Evolutionary conservation across 2,797 vertebrate genomes (phyloP).

Genomic region (Epinephelus coioides): DNA sequence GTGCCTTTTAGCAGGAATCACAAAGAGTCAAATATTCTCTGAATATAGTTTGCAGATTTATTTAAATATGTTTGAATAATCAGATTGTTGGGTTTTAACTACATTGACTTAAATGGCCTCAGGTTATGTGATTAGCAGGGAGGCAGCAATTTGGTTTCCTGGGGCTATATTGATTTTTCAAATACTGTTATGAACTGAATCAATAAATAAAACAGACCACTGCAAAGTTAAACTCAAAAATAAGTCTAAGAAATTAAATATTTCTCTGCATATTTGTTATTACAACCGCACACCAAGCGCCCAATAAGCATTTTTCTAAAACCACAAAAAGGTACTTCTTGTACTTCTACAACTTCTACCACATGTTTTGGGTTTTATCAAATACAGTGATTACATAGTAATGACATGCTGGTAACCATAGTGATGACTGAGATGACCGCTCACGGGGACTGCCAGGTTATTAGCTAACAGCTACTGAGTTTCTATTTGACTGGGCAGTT

Average conservation of each 20-base stretch:
- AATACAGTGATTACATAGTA: conserved; percentile 17
- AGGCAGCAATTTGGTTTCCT: neutral
- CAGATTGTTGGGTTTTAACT: conserved; percentile 28
- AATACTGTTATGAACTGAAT: neutral
- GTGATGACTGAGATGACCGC: conserved; percentile 24
- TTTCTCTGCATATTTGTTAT: neutral
- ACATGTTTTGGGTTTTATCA: conserved; percentile 16
- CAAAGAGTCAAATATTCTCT: conserved; percentile 34
- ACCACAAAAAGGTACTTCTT: conserved; percentile 13
- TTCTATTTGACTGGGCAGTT: neutral
- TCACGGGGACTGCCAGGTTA: neutral
- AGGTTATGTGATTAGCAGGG: conserved; percentile 1
- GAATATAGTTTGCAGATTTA: conserved; percentile 1
- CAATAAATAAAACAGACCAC: too few species aligned
- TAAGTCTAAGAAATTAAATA: too few species aligned
- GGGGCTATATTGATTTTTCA: neutral
- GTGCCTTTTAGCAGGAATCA: conserved; percentile 16
- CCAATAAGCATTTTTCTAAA: conserved; percentile 17
- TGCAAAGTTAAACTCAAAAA: too few species aligned
- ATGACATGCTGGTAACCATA: conserved; percentile 38
- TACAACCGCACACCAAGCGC: neutral
- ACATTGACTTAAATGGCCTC: neutral
- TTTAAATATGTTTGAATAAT: conserved; percentile 15
- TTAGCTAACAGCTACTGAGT: neutral
- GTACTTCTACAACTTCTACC: neutral